Evolutionary conservation across 2,113 vertebrate genomes (phyloP), one percentile per base, ranked within the genome.

Genomic region (Neodontobutis hainanensis): DNA sequence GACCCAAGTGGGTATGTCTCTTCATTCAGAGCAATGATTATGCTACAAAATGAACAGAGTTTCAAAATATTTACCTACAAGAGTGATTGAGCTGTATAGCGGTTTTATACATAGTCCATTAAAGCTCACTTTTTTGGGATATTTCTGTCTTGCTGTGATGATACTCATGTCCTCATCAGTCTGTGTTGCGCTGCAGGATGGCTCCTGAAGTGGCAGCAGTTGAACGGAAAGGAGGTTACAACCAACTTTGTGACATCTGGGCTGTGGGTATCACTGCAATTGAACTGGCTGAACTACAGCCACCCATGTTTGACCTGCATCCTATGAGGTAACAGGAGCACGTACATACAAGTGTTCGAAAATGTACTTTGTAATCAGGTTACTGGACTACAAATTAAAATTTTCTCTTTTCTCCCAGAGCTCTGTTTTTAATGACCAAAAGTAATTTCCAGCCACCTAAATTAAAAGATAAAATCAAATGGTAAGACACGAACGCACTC

Each of bases 401-500:
- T 3, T 44, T 5, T 59, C 5, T 83, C 6, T 47, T 16, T 51
- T 61, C 77, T 83, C 82, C 36, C 83, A 99, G 97, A 92, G 97
- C 97, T 61, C 94, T 99, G 67, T 99, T 99, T 90, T 85, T 99
- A 85, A 99, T 99, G 97, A 98, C 96, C 0, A 99, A 99, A 93
- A 98, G 97, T 88, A 99, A 96, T 89, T 99, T 99, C 82, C 96
- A 98, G 69, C 96, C 97, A 75, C 97, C 97, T 11, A 99, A 99
- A 84, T 91, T 99, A 87, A 99, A 98, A 91, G 97, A 99, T 87
- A 98, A 98, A 92, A 85, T 96, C 73, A 98, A 98, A 63, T 98
- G 97, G 97, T 97, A 92, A 94, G 92, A 46, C 3, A 0, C 7
- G 5, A 1, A 2, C 4, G 2, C n/a, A 15, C 45, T 27, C 27